Conservation (phyloP, 1,140 invertebrate species). For the Choristoneura fumiferana region DNA sequence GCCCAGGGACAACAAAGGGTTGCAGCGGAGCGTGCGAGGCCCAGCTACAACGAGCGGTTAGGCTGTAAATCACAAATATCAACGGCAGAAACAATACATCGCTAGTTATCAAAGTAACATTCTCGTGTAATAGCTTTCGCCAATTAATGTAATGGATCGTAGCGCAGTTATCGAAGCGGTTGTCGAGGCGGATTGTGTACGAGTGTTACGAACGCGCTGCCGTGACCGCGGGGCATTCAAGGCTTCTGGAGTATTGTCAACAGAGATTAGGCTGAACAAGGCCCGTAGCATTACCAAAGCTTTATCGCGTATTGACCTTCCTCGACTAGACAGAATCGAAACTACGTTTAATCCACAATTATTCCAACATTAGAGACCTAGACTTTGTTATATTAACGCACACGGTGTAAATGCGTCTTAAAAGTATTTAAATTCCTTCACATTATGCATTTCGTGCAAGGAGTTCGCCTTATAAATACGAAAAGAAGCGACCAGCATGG, state of each 20-base stretch:
- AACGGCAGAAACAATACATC: conserved; percentile 22
- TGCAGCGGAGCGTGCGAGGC: conserved; percentile 19
- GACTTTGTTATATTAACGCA: too few species aligned
- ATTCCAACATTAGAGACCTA: too few species aligned
- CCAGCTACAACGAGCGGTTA: conserved; percentile 20
- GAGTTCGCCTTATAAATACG: conserved; percentile 7
- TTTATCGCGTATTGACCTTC: conserved; percentile 5
- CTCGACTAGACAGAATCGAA: neutral
- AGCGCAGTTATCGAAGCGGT: conserved; percentile 2
- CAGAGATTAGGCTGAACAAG: conserved; percentile 13
- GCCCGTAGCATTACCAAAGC: neutral
- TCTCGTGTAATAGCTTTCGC: conserved; percentile 12
- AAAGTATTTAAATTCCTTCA: too few species aligned
- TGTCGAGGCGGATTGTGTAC: conserved; percentile 1
- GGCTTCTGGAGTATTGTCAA: conserved; percentile 6
- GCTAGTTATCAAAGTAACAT: neutral
- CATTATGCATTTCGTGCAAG: conserved; percentile 2
- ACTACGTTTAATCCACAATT: too few species aligned
- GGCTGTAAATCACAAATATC: conserved; percentile 33
- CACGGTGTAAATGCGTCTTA: too few species aligned
- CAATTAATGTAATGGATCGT: conserved; percentile 16
- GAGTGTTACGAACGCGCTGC: neutral
- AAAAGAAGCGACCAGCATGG: neutral
- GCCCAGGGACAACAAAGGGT: conserved; percentile 24
- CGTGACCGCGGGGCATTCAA: conserved; percentile 14